Base-by-base conservation (phyloP, 2,797 vertebrate genomes). In the Eurystomus glaucurus region DNA sequence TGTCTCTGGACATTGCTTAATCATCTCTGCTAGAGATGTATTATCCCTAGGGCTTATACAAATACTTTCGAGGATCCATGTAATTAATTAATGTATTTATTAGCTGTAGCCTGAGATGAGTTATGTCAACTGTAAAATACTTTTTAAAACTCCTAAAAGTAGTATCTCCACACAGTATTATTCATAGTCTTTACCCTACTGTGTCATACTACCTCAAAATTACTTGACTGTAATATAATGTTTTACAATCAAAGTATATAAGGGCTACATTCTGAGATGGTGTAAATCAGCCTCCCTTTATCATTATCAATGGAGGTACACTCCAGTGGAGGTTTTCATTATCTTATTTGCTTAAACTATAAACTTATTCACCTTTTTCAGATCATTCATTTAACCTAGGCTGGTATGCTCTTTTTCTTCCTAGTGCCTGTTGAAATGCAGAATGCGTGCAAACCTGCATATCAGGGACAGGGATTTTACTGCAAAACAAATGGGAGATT, bases 1-100 rank as follows among this genome's bases (percentile, higher is more conserved):
- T 61, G 35, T 85, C 62, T 83, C 88, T 83, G 92, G 64, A 77
- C 78, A 37, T 71, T 65, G 68, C 61, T 94, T 60, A 82, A 96
- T 74, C 90, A 91, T 48, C 41, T 75, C 88, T 84, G 61, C 52
- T 81, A 71, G 45, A 33, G n/a, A 45, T 1, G 41, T 28, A 17
- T 37, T 88, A 80, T 61, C 78, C 60, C 78, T 26, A 55, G 75
- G 69, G 69, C 60, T 94, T 55, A 68, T 3, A 68, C 28, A 68
- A 78, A 68, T 35, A 51, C 50, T 91, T 83, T 41, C 0, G 2
- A 87, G 77, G 62, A 85, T 50, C 39, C 64, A 68, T 74, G 90
- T 71, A 65, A 21, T 45, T 78, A 76, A 92, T 85, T 82, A 85
- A 74, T 0, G 0, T 57, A 86, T 39, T 95, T 91, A 83, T 71